phyloP scores from a whole-genome alignment of 1,140 invertebrate genomes.

The Zaprionus capensis region DNA sequence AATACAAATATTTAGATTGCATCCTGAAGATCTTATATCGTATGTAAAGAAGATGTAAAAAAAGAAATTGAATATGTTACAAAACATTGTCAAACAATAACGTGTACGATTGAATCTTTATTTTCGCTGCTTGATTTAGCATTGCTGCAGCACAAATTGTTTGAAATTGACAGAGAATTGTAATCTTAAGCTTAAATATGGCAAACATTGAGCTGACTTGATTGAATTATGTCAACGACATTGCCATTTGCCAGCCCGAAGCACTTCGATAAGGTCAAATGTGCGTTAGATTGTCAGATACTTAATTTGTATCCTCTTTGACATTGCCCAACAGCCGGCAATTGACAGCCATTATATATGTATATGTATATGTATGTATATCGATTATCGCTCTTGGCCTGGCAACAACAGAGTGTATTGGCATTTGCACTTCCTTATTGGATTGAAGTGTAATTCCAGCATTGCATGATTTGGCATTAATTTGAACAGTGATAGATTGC shows the following conservation, averaged over 20 bases:
- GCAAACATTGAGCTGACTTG: conserved; percentile 10
- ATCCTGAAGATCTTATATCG: no score
- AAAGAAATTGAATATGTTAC: no score
- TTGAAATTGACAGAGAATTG: neutral
- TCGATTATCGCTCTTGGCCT: conserved; percentile 35
- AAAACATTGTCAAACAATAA: no score
- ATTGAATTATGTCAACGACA: conserved; percentile 10
- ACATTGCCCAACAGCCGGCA: conserved; percentile 20
- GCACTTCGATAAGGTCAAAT: conserved; percentile 46
- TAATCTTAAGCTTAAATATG: neutral
- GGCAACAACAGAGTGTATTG: conserved; percentile 10
- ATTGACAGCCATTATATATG: conserved; percentile 51
- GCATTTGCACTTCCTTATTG: conserved; percentile 45
- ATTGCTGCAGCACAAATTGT: neutral
- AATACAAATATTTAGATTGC: neutral
- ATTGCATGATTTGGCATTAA: conserved; percentile 65
- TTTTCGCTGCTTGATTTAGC: neutral
- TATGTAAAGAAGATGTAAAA: no score
- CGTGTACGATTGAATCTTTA: no score
- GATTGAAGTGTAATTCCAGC: conserved; percentile 59
- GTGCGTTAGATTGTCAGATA: conserved; percentile 32
- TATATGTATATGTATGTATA: conserved; percentile 38
- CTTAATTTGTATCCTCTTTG: conserved; percentile 40
- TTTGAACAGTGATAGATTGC: conserved; percentile 64
- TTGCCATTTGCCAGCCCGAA: neutral